Evolutionary conservation across 1,140 invertebrate genomes (phyloP).

Genomic region (Batillaria attramentaria): DNA sequence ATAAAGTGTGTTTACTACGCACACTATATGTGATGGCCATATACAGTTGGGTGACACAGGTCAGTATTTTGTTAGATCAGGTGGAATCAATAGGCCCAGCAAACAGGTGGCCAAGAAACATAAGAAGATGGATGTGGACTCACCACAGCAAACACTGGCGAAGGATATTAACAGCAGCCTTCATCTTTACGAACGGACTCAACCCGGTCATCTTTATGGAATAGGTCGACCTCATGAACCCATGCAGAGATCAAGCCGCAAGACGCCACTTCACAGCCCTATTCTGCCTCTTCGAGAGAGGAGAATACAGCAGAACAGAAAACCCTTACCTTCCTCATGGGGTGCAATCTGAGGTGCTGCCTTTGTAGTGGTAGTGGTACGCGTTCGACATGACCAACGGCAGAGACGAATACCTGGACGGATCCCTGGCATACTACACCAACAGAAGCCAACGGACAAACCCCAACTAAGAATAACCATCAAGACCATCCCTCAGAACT

Average conservation of each 20-base stretch:
- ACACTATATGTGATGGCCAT: too few species aligned
- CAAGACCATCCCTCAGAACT: too few species aligned
- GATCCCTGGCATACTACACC: too few species aligned
- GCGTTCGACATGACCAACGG: neutral
- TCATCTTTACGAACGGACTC: slow-evolving; percentile 25
- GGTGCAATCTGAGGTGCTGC: too few species aligned
- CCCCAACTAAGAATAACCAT: too few species aligned
- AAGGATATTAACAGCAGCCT: neutral
- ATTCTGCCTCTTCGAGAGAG: neutral
- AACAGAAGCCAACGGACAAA: too few species aligned
- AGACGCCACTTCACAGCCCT: neutral
- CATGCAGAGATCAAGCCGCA: neutral
- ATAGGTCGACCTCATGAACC: slow-evolving; percentile 13
- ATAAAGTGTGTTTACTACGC: too few species aligned
- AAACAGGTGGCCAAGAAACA: neutral
- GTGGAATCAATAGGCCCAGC: too few species aligned
- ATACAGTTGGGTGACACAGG: too few species aligned
- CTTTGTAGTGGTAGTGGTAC: too few species aligned
- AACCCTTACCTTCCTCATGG: too few species aligned
- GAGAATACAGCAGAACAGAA: neutral
- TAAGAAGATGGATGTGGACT: neutral
- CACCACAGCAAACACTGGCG: neutral
- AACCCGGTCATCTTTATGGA: slow-evolving; percentile 29
- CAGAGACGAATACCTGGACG: neutral
- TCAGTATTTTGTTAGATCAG: too few species aligned